Evolutionary conservation across 1,140 invertebrate genomes (phyloP), one percentile per base, ranked within the genome.

Genomic region (Hypsibius dujardini): DNA sequence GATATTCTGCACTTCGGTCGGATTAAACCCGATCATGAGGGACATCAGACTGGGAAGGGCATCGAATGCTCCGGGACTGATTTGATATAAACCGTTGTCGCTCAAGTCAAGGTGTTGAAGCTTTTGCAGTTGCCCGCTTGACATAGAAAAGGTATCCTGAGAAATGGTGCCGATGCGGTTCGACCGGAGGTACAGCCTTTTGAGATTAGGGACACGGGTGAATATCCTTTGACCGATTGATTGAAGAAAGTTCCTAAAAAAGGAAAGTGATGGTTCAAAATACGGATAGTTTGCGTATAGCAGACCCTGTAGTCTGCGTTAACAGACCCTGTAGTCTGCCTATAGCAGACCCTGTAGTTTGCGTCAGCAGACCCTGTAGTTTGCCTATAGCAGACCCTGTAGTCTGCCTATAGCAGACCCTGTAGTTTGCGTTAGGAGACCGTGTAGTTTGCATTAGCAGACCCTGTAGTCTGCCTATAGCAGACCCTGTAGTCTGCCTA

Each of bases 1-100:
- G n/a, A 82, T 79, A 1, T 84, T 82, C 14, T 92, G 77, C 47
- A 89, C 87, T 2, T 83, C 80, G 0, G 89, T 90, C 0, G 90
- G 90, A 79, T 92, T 93, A 74, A 88, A 88, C 7, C 86, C 85
- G 1, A 93, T 79, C 75, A 88, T 86, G 46, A 94, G 80, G 70
- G 80, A 86, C 70, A 87, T 82, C 14, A 93, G 79, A 7, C 85
- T 85, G 69, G 83, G 83, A 28, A 92, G 78, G 47, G 88, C 88
- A 62, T 84, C 82, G 73, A 93, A 89, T 1, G 89, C 87, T 42
- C 84, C 82, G 1, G 84, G 82, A 59, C 85, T 87, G 69, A 92
- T 87, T 74, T 88, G 87, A 46, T 85, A 83, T 69, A 92, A 80
- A 1, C 86, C 87, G 15, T 89, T 89, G 62, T 87, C 87, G 73